These are phyloP conservation scores for Acleris holmiana DNA, from an alignment of 2,888 invertebrate genomes.

Conservation along the genomic window DNA sequence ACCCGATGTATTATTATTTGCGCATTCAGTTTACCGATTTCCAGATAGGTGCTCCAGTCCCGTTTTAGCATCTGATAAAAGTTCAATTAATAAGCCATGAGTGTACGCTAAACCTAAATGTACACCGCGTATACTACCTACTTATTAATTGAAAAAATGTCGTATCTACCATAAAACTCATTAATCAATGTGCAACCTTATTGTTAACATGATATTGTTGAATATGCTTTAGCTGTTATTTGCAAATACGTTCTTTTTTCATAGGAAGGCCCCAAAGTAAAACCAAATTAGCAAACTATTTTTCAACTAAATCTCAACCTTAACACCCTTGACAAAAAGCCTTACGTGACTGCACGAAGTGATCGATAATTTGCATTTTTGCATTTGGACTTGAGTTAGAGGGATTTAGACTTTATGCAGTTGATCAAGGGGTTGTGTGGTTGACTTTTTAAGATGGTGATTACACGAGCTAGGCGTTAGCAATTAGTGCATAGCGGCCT, in stretches of 20 bases:
- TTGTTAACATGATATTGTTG: too few relatives aligned
- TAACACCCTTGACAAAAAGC: background rate
- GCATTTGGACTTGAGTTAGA: background rate
- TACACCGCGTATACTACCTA: too few relatives aligned
- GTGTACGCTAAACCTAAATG: conserved; percentile 1
- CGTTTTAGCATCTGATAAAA: conserved; percentile 2
- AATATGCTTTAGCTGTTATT: too few relatives aligned
- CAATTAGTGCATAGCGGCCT: conserved; percentile 41
- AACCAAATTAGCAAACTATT: background rate
- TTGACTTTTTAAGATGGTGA: conserved; percentile 20
- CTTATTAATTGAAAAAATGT: too few relatives aligned
- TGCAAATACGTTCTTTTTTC: too few relatives aligned
- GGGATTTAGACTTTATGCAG: background rate
- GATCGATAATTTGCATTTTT: background rate
- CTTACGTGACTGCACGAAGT: background rate
- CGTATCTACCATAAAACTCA: too few relatives aligned
- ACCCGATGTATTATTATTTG: background rate
- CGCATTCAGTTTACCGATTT: conserved; percentile 8
- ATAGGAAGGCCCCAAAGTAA: background rate
- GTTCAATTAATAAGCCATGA: conserved; percentile 15
- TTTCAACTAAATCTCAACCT: conserved; percentile 1
- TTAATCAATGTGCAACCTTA: too few relatives aligned
- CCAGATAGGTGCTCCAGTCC: background rate
- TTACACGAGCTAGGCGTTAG: conserved; percentile 23
- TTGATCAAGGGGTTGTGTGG: background rate